phyloP scores from a whole-genome alignment of 2,113 vertebrate genomes.

The Planiliza haematocheilus region DNA sequence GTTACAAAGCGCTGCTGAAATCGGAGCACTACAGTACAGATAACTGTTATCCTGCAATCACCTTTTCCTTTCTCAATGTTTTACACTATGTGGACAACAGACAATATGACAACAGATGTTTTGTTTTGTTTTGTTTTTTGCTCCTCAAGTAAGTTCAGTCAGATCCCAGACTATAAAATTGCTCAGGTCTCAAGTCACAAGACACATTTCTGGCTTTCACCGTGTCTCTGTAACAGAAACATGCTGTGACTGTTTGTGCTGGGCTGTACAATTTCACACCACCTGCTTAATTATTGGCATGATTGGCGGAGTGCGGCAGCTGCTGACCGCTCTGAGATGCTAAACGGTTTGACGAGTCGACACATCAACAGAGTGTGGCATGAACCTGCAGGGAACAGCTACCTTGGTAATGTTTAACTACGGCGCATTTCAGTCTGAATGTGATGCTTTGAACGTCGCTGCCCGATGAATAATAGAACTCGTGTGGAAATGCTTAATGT shows the following conservation, averaged over 20 bases:
- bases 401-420: not conserved
- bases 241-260: constrained; percentile 15
- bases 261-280: not conserved
- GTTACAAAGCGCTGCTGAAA: not conserved
- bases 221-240: constrained; percentile 9
- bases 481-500: not conserved
- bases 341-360: too few relatives aligned
- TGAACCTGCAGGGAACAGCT: not conserved
- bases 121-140: not conserved
- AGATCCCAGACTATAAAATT: not conserved
- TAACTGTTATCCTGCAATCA: too few relatives aligned
- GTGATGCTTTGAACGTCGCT: not conserved
- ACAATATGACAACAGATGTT: too few relatives aligned
- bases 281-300: constrained; percentile 40
- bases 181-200: not conserved
- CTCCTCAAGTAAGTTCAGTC: not conserved
- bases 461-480: not conserved
- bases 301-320: not conserved
- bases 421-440: not conserved
- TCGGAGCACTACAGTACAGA: not conserved
- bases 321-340: not conserved
- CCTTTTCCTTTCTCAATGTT: too few relatives aligned
- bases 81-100: too few relatives aligned
- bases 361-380: too few relatives aligned
- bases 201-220: not conserved